phyloP scores from a whole-genome alignment of 2,113 vertebrate genomes.

The Lophochroa leadbeateri region DNA sequence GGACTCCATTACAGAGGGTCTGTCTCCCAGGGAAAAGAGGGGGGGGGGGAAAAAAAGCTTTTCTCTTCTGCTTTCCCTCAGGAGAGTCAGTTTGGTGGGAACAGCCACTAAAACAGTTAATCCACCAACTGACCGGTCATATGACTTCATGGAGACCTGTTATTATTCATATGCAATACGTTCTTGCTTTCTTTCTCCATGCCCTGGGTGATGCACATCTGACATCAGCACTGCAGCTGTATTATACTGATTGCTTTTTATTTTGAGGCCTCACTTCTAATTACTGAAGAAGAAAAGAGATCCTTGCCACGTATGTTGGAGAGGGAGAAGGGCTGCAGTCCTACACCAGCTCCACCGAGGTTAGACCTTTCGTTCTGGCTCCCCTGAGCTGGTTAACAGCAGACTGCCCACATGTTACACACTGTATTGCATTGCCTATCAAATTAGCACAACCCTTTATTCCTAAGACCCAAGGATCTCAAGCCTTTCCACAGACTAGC shows the following conservation, averaged over 20 bases:
- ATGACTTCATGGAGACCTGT: background rate
- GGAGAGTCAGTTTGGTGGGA: background rate
- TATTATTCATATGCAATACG: background rate
- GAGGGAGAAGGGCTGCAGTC: background rate
- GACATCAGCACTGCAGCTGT: background rate
- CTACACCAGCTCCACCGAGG: background rate
- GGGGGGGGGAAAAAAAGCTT: background rate
- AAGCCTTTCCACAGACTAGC: background rate
- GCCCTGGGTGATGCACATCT: background rate
- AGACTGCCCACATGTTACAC: background rate
- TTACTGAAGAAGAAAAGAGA: background rate
- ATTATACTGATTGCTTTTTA: background rate
- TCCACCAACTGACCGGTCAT: background rate
- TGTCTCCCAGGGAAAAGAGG: background rate
- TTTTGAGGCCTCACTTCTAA: background rate
- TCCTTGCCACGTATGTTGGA: background rate
- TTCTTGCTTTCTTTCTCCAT: background rate
- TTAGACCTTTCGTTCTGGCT: background rate
- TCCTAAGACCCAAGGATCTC: background rate
- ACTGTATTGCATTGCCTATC: background rate
- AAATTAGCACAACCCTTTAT: background rate
- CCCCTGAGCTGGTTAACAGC: background rate
- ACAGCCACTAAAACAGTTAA: background rate
- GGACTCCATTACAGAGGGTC: background rate
- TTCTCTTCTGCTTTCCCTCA: background rate